Base-by-base conservation (phyloP, 1,140 invertebrate species). In the Saxidomus purpurata region DNA sequence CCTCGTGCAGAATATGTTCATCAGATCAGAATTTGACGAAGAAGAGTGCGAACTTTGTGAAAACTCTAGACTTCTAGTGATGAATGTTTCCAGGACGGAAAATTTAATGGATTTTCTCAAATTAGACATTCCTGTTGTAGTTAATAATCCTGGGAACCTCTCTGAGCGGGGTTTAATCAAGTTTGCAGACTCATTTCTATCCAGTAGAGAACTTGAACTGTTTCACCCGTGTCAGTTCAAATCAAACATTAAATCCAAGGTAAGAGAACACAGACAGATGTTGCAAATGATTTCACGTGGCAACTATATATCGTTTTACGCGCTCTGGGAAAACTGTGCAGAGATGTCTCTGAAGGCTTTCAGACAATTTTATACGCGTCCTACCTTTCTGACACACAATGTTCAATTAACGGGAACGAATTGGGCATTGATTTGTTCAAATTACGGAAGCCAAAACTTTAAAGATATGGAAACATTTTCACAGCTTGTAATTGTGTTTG, bases 321-420 rank as follows among this genome's bases (percentile, higher is more conserved):
- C 43, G 36, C 13, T 84, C 6, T 84, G 82, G 82, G 82, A 84
- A 52, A 84, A 84, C 63, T 84, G 82, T 38, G 82, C 40, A 6
- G 15, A 71, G 15, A 31, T 0, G 22, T 31, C 82, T 13, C 19
- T 36, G 0, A 69, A 52, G n/a, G 82, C 82, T 8, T 84, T 84
- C 82, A 38, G 82, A 34, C 19, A 22, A 11, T 67, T 84, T 49
- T 84, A 84, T 52, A 11, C n/a, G 3, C 63, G 63, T 9, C 63
- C 63, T 6, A 0, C 34, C 11, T 13, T 84, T 52, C 19, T 84
- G 2, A 47, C 17, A 4, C 38, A 47, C 61, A 84, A 49, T 71
- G 63, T 84, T 15, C 82, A 84, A 31, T 6, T 84, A 19, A 74
- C 82, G 0, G 82, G 82, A 36, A 71, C 61, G 8, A 84, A 74